These are phyloP conservation scores for Periplaneta americana DNA, from an alignment of 1,140 invertebrate genomes.

Conservation along the genomic window DNA sequence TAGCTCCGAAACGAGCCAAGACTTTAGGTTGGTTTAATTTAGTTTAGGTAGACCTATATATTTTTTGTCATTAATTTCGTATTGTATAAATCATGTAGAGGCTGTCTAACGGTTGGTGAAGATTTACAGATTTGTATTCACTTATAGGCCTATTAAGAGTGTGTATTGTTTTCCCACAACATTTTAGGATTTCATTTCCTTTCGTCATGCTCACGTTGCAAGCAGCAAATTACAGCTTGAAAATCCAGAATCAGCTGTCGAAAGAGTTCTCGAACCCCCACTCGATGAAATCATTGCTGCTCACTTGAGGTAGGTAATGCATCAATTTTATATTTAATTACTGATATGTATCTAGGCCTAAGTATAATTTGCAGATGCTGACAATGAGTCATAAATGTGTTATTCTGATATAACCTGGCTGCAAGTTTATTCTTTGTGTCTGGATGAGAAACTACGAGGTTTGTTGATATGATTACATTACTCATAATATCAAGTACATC, in stretches of 20 bases:
- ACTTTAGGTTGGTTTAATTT: neutral
- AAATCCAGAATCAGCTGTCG: constrained; percentile 60
- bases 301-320: constrained; percentile 18
- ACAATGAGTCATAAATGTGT: too few species aligned
- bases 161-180: constrained; percentile 19
- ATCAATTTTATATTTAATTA: neutral
- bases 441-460: too few species aligned
- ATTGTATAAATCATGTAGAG: neutral
- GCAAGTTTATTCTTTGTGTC: too few species aligned
- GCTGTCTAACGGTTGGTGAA: neutral
- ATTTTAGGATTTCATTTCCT: constrained; percentile 58
- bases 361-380: too few species aligned
- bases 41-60: neutral
- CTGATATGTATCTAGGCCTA: too few species aligned
- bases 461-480: too few species aligned
- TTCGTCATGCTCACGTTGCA: constrained; percentile 67
- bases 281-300: constrained; percentile 22
- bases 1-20: neutral
- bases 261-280: constrained; percentile 55
- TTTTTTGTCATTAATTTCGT: neutral
- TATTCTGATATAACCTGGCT: too few species aligned
- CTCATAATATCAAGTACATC: too few species aligned
- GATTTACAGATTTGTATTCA: too few species aligned
- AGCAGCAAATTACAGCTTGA: constrained; percentile 63
- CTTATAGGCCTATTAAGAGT: too few species aligned